phyloP scores from a whole-genome alignment of 2,113 vertebrate species.

The Aphelocoma coerulescens region DNA sequence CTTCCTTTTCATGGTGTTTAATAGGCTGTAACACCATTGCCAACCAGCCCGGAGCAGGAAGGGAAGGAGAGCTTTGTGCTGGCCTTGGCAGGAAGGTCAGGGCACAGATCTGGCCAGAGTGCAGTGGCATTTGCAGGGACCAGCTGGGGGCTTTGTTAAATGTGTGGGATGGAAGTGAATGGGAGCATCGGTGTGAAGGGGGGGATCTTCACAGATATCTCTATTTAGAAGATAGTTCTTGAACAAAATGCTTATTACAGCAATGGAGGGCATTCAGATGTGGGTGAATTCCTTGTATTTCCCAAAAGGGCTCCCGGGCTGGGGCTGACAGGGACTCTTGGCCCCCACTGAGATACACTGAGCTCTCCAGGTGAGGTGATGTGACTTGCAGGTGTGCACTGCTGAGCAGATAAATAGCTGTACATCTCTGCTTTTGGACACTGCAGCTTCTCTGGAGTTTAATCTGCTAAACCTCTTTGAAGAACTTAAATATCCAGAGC shows the following conservation, averaged over 20 bases:
- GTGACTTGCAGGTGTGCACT: not conserved
- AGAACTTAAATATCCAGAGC: not conserved
- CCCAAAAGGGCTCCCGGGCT: not conserved
- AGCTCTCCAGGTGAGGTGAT: not conserved
- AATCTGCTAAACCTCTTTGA: not conserved
- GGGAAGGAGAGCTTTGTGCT: not conserved
- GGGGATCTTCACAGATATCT: not conserved
- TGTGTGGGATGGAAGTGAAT: not conserved
- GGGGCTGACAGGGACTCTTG: not conserved
- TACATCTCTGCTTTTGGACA: not conserved
- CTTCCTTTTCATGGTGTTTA: not conserved
- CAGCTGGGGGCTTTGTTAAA: not conserved
- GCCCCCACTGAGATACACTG: rapidly evolving
- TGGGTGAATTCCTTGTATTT: not conserved
- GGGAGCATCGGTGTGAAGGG: not conserved
- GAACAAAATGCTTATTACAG: not conserved
- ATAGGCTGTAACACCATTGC: not conserved
- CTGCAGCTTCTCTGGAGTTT: not conserved
- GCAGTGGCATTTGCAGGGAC: not conserved
- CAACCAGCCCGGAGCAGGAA: not conserved
- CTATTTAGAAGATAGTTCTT: not conserved
- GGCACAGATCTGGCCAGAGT: not conserved
- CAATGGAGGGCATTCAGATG: not conserved
- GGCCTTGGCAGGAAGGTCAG: not conserved
- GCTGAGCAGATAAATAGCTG: not conserved